Evolutionary conservation across 30 jellyfish, hydroid and myxozoan species (phyloP), one percentile per base, ranked within the genome.

Genomic region (Euphysa ruthae): DNA sequence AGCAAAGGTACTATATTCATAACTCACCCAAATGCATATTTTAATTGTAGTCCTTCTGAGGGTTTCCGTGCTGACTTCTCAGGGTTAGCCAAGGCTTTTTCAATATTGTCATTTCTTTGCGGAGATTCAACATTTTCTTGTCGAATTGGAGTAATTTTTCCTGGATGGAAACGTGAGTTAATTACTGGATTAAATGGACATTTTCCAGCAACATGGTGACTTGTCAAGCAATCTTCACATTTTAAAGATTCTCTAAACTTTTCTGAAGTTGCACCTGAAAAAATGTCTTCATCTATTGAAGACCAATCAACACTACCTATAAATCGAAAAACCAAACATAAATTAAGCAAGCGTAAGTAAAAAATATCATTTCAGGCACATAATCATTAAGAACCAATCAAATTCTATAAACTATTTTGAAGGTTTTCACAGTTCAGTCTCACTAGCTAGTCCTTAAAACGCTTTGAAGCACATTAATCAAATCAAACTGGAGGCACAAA

Each of bases 11-110:
- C n/a, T n/a, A n/a, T n/a, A n/a, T n/a, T n/a, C n/a, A n/a, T n/a
- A 14, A 2, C 65, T 66, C 73, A 86, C 96, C 96, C 96, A 78
- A 86, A 86, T 61, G 96, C 96, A 79, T 75, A 86, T 70, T 86
- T 86, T 38, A 86, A 66, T 57, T 66, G 77, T 12, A 86, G 70
- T 6, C 96, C 96, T 50, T 86, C 96, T 43, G 49, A 58, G 6
- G 96, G 96, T 34, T 69, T 78, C 52, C 44, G 49, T 14, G 83
- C 82, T 20, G 84, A 63, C 82, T 86, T 86, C 27, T 73, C 94
- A 16, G 96, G 96, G 78, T 79, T 78, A 1, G 92, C 83, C 21
- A 78, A 71, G 16, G 96, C 96, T 58, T 66, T 58, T 52, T 86
- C 96, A 63, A 86, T 74, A 4, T 75, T 79, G 4, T 78, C 94